Evolutionary conservation across 2,888 invertebrate genomes (phyloP).

Genomic region (Agriopis marginaria): DNA sequence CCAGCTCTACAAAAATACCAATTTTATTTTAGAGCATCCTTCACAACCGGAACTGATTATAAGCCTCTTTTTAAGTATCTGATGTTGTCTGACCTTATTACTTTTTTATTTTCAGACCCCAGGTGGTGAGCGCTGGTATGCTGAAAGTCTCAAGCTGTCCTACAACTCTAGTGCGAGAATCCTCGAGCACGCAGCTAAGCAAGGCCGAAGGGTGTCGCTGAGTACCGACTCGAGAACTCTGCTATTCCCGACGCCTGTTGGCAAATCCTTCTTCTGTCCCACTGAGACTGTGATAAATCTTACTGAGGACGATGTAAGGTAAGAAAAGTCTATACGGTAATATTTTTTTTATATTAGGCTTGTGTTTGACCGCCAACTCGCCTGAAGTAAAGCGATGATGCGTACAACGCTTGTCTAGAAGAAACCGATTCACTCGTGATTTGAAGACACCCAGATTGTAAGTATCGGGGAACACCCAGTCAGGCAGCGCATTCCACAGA

Average conservation of each 20-base stretch:
- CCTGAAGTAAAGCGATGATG: too few species aligned
- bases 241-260: conserved; percentile 94
- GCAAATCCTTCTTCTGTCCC: conserved; percentile 93
- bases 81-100: too few species aligned
- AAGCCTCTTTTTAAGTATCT: too few species aligned
- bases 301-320: conserved; percentile 82
- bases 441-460: too few species aligned
- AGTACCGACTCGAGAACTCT: conserved; percentile 87
- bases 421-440: too few species aligned
- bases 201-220: conserved; percentile 81
- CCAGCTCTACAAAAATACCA: too few species aligned
- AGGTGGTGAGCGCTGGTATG: conserved; percentile 96
- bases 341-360: not conserved
- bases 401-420: too few species aligned
- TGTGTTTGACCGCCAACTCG: too few species aligned
- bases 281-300: conserved; percentile 89
- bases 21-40: too few species aligned
- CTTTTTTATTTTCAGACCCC: conserved; percentile 88
- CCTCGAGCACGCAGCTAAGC: conserved; percentile 87
- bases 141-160: conserved; percentile 90
- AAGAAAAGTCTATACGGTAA: not conserved
- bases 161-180: conserved; percentile 89
- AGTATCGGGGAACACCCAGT: too few species aligned
- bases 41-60: too few species aligned
- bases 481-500: too few species aligned